Evolutionary conservation across 2,113 vertebrate species (phyloP), one percentile per base, ranked within the genome.

Genomic region (Phrynosoma platyrhinos): DNA sequence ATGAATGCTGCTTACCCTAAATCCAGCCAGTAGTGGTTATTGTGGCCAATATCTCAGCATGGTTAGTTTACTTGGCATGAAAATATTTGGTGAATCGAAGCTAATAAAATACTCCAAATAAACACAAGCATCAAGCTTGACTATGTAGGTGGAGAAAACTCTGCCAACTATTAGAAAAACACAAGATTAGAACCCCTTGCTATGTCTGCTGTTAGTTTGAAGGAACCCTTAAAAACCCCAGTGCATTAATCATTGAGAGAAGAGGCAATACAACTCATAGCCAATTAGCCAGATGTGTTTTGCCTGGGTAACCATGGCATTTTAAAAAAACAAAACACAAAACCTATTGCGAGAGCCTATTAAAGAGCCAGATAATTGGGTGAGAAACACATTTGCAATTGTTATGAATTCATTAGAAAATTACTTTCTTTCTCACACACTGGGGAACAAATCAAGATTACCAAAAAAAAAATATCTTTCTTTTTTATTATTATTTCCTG

Each of bases 231-330:
- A 42, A 64, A 25, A 25, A 32, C 14, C 40, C 71, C 20, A 16
- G 86, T 2, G 25, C 82, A 75, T 76, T 52, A 82, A 53, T 83
- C 20, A 18, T 52, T 25, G 13, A 52, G 71, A 68, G 27, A 83
- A 88, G 36, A 83, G 40, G 42, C 71, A 36, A 18, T 23, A 21
- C 79, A 18, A 53, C 64, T 77, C 30, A 3, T 3, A 8, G 55
- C 58, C 87, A 88, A 88, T 88, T 83, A 83, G 80, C 80, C 80
- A 88, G 80, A 76, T 83, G 87, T 32, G 40, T 66, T 83, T 77
- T 53, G 40, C 42, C 83, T 77, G 20, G 72, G 30, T 76, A 88
- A 76, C 71, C n/a, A 40, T 36, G 78, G 40, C 66, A 72, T 80
- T 80, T 66, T 36, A 10, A 72, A 53, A 74, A 23, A 8, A 74